These are phyloP conservation scores for Halichondria panicea DNA, from an alignment of 37 sponge, comb jelly and placozoan genomes.

Conservation along the genomic window DNA sequence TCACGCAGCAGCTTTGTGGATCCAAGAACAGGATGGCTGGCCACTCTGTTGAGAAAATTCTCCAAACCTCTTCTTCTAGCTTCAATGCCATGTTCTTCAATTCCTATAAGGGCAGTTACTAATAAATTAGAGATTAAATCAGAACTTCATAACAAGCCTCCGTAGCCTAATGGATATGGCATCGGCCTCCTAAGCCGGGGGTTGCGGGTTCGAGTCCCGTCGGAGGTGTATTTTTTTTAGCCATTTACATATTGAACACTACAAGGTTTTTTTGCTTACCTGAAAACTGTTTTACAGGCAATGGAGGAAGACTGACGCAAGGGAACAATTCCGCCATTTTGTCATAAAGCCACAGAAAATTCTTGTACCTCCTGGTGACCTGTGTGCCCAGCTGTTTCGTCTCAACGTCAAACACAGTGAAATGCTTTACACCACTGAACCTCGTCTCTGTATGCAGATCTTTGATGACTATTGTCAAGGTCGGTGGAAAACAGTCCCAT, in stretches of 20 bases:
- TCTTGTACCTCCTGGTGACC: constrained; percentile 76
- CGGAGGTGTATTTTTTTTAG: constrained; percentile 89
- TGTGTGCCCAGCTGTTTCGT: constrained; percentile 48
- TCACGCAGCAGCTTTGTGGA: constrained; percentile 51
- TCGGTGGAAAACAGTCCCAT: constrained; percentile 42
- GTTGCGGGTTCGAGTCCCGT: constrained; percentile 99
- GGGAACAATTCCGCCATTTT: constrained; percentile 77
- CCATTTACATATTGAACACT: constrained; percentile 15
- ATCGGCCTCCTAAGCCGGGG: constrained; percentile 99
- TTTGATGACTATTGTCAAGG: constrained; percentile 31
- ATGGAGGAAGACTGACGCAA: constrained; percentile 75
- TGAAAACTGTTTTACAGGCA: constrained; percentile 78
- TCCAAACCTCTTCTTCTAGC: constrained; percentile 56
- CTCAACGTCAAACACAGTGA: constrained; percentile 50
- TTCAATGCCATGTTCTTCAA: constrained; percentile 37
- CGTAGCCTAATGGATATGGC: constrained; percentile 99
- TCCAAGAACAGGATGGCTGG: constrained; percentile 70
- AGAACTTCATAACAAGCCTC: constrained; percentile 47
- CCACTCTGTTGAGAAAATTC: constrained; percentile 63
- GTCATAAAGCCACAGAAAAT: constrained; percentile 85
- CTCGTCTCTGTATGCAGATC: constrained; percentile 6
- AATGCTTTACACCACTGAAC: constrained; percentile 46
- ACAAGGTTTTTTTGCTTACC: constrained; percentile 14
- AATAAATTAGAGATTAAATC: no score
- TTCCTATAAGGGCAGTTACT: no score